Evolutionary conservation across 2,888 invertebrate species (phyloP), one percentile per base, ranked within the genome.

Genomic region (Epistrophella euchroma): DNA sequence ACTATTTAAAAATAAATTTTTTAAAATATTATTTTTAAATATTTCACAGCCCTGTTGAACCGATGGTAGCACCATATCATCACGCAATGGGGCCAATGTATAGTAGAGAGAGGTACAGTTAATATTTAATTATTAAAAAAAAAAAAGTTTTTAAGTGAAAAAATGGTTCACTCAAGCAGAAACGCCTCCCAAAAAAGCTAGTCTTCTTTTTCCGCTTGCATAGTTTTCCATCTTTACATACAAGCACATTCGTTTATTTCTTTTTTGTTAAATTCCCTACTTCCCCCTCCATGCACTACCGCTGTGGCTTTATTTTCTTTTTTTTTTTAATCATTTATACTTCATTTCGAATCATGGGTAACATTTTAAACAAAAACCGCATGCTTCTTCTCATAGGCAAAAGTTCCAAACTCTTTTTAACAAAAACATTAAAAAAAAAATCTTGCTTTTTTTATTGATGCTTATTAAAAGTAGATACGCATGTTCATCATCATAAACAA

Each of bases 1-100:
- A 87, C 55, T 79, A 83, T 83, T 83, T 87, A 87, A 87, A 84
- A 87, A 84, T 87, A 87, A 68, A 80, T 87, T 71, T 80, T 79
- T 77, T 17, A 35, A 90, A 90, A 91, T 89, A 88, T 88, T 87
- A 88, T 89, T 89, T 88, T 88, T 82, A 89, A 90, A 88, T 88
- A 91, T 92, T 92, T 90, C 92, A 68, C 68, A 93, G 93, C 91
- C 93, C 92, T 92, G 93, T 93, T 92, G 92, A 93, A 91, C 92
- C 92, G 91, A 93, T 93, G 93, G 92, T 93, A 89, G 89, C 89
- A 91, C 93, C 92, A 91, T 93, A 93, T 93, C 92, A 92, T 92
- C 92, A 93, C 91, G 91, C 92, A 92, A 93, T 92, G 92, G 92
- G 92, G 90, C 93, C 92, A 86, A 92, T 93, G 91, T 93, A 93